Percentiles rank a stretch among this genome's conserved stretches.
These are phyloP conservation scores for Drosophila greeni DNA, from an alignment of 2,888 invertebrate species.

Conservation along the genomic window DNA sequence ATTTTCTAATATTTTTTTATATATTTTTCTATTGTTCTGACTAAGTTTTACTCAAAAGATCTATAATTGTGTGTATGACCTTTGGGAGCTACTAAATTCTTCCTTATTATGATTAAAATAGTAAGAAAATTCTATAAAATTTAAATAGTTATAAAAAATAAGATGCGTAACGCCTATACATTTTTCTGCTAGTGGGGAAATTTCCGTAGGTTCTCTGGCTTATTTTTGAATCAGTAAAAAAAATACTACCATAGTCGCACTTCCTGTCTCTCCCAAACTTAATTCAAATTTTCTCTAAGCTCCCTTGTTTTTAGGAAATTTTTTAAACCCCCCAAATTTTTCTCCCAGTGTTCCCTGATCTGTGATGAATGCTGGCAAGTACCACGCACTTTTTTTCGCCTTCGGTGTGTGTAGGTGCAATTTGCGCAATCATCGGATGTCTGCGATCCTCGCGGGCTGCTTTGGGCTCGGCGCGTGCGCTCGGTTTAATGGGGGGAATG, in stretches of 20 bases:
- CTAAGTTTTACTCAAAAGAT: too few species aligned
- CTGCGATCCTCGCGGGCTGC: constrained; percentile 30
- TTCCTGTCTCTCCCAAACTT: background rate
- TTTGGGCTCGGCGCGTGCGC: constrained; percentile 64
- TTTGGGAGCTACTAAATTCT: background rate
- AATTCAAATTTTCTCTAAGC: too few species aligned
- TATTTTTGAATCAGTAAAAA: background rate
- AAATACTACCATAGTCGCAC: background rate
- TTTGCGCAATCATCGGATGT: constrained; percentile 70
- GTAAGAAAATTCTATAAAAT: background rate
- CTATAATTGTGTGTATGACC: too few species aligned
- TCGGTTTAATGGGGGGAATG: constrained; percentile 68
- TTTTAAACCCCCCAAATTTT: background rate
- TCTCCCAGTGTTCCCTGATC: constrained; percentile 49
- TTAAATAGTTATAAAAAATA: background rate
- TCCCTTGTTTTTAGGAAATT: background rate
- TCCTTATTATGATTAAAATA: background rate
- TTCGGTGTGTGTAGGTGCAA: constrained; percentile 69
- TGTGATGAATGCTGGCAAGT: constrained; percentile 70
- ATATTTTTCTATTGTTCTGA: too few species aligned
- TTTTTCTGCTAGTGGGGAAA: too few species aligned
- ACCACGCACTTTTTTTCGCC: constrained; percentile 67
- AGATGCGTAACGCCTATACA: background rate
- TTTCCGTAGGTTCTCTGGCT: too few species aligned
- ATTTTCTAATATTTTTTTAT: too few species aligned